phyloP scores from a whole-genome alignment of 2,888 invertebrate genomes.

The Portevinia maculata region DNA sequence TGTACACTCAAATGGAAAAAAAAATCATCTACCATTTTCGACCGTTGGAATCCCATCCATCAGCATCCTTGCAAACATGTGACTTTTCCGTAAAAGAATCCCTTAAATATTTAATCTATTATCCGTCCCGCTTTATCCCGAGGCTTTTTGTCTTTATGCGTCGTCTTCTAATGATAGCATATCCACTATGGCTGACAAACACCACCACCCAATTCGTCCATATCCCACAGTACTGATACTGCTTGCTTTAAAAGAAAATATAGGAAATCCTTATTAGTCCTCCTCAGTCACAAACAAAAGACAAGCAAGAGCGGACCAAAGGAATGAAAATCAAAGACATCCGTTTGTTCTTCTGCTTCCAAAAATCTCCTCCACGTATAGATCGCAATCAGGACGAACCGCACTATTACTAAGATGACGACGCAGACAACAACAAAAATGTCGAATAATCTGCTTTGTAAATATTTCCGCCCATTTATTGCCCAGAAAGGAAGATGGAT shows the following conservation, averaged over 20 bases:
- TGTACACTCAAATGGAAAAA: constrained; percentile 1
- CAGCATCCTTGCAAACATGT: constrained; percentile 51
- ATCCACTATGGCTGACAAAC: constrained; percentile 13
- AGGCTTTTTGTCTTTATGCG: constrained; percentile 30
- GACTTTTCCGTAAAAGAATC: constrained; percentile 68
- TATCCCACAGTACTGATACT: neutral
- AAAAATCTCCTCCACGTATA: constrained; percentile 51
- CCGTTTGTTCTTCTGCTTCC: constrained; percentile 63
- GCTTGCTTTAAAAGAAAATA: constrained; percentile 19
- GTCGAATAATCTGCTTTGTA: constrained; percentile 72
- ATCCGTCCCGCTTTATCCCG: constrained; percentile 41
- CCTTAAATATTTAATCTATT: constrained; percentile 71
- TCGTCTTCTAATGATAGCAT: constrained; percentile 45
- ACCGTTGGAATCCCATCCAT: constrained; percentile 50
- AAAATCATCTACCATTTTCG: constrained; percentile 18
- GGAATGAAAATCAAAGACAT: constrained; percentile 67
- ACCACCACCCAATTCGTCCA: constrained; percentile 1
- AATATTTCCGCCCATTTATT: constrained; percentile 69
- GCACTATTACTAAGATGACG: constrained; percentile 30
- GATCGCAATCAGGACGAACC: constrained; percentile 62
- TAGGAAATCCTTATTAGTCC: constrained; percentile 58
- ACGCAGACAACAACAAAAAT: constrained; percentile 58
- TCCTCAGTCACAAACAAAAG: constrained; percentile 51
- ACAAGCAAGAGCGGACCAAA: constrained; percentile 27
- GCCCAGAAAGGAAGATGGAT: neutral